Conservation (phyloP, 2,113 vertebrate genomes). For the Thermophis baileyi region DNA sequence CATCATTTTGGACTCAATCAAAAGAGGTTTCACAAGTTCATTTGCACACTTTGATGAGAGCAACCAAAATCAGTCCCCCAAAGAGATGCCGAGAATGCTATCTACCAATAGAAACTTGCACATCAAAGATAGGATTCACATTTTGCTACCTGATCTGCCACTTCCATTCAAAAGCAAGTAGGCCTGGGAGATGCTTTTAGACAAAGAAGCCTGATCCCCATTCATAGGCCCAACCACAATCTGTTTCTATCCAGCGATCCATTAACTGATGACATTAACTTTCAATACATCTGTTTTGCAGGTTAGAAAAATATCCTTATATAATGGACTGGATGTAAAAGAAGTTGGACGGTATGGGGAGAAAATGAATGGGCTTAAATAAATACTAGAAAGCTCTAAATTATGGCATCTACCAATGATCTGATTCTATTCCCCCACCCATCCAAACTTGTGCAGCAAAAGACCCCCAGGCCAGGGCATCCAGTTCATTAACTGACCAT, state of each 20-base stretch:
- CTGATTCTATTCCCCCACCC: background rate
- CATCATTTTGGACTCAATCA: conserved; percentile 18
- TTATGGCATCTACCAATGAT: conserved; percentile 62
- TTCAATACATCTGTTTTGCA: conserved; percentile 33
- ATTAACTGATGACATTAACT: conserved; percentile 36
- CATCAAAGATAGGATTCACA: background rate
- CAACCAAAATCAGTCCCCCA: background rate
- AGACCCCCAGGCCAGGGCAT: background rate
- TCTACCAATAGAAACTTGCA: conserved; percentile 14
- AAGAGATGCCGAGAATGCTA: conserved; percentile 13
- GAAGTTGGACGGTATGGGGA: background rate
- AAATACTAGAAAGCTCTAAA: conserved; percentile 56
- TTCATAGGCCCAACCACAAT: conserved; percentile 59
- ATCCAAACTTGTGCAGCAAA: background rate
- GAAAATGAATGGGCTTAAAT: conserved; percentile 41
- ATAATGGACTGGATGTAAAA: conserved; percentile 20
- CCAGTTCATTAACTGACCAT: background rate
- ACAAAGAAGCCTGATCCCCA: conserved; percentile 43
- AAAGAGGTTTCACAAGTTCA: conserved; percentile 23
- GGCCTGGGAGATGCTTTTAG: conserved; percentile 53
- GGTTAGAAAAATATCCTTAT: conserved; percentile 52
- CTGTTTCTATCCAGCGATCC: conserved; percentile 35
- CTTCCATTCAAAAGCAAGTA: conserved; percentile 27
- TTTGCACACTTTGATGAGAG: conserved; percentile 28
- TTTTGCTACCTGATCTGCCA: conserved; percentile 18